Conservation (phyloP, 2,113 vertebrate species). For the Microtus montanus region DNA sequence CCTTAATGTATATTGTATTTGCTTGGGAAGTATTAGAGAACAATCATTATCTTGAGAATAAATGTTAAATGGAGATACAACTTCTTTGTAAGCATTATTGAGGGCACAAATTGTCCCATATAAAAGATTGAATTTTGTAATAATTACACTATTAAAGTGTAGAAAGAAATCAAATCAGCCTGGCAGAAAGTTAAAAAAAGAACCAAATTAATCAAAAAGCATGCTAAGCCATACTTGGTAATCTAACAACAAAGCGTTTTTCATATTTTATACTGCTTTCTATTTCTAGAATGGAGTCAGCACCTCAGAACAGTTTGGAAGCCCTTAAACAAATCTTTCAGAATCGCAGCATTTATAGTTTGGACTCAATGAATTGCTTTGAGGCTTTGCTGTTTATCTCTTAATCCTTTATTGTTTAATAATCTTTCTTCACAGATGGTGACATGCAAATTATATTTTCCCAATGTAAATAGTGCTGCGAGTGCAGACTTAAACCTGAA, state of each 20-base stretch:
- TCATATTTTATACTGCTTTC: conserved; percentile 14
- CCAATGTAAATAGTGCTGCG: conserved; percentile 69
- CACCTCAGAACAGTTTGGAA: conserved; percentile 60
- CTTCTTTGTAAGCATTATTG: neutral
- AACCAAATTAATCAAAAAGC: conserved; percentile 32
- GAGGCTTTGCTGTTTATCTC: conserved; percentile 74
- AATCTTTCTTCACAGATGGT: conserved; percentile 82
- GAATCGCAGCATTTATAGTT: conserved; percentile 71
- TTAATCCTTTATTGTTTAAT: conserved; percentile 80
- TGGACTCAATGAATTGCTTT: conserved; percentile 63
- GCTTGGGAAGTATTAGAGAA: conserved; percentile 21
- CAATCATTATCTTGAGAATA: conserved; percentile 4
- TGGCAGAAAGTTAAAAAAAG: conserved; percentile 40
- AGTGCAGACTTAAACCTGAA: conserved; percentile 75
- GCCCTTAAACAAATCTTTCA: conserved; percentile 65
- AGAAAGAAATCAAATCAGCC: neutral
- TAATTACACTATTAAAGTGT: conserved; percentile 40
- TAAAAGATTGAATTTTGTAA: conserved; percentile 50
- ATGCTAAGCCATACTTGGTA: conserved; percentile 34
- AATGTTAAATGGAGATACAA: neutral
- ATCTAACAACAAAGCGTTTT: conserved; percentile 56
- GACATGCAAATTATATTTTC: conserved; percentile 80
- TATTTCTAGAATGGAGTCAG: conserved; percentile 68
- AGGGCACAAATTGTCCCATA: neutral
- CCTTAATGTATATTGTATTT: neutral